Percentiles rank a stretch among this genome's conserved stretches.
phyloP scores from a whole-genome alignment of 37 sponge, comb jelly and placozoan species.

The Cliona cf. orientalis region DNA sequence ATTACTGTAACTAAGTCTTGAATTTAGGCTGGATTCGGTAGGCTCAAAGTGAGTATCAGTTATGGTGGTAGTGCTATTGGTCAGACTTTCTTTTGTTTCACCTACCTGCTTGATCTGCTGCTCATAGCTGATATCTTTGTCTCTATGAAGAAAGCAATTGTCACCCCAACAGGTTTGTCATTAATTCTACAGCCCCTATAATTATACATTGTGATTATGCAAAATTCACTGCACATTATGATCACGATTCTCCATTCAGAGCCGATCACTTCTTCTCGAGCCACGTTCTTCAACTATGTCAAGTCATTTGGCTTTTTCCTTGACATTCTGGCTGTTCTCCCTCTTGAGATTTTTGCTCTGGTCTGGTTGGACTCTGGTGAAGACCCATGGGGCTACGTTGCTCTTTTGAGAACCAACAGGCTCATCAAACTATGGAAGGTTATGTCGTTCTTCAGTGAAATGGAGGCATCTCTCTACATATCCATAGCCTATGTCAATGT shows the following conservation, averaged over 20 bases:
- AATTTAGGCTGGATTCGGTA: constrained; percentile 72
- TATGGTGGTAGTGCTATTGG: constrained; percentile 30
- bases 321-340: constrained; percentile 67
- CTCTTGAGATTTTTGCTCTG: constrained; percentile 56
- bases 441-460: constrained; percentile 34
- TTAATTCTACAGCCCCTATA: background rate
- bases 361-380: constrained; percentile 18
- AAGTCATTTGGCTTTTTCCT: constrained; percentile 49
- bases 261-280: constrained; percentile 4
- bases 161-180: constrained; percentile 57
- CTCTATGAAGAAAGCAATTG: constrained; percentile 58
- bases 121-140: constrained; percentile 64
- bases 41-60: constrained; percentile 18
- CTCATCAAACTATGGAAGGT: constrained; percentile 80
- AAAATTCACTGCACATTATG: too few relatives aligned
- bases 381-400: constrained; percentile 45
- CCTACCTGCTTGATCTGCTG: constrained; percentile 71
- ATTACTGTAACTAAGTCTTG: too few relatives aligned
- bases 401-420: constrained; percentile 67
- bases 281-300: constrained; percentile 26
- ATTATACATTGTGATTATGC: too few relatives aligned
- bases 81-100: constrained; percentile 22
- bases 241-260: constrained; percentile 1
- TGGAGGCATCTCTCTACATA: constrained; percentile 70
- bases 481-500: constrained; percentile 44